Conservation (phyloP, 2,113 vertebrate genomes). For the Salvator merianae region DNA sequence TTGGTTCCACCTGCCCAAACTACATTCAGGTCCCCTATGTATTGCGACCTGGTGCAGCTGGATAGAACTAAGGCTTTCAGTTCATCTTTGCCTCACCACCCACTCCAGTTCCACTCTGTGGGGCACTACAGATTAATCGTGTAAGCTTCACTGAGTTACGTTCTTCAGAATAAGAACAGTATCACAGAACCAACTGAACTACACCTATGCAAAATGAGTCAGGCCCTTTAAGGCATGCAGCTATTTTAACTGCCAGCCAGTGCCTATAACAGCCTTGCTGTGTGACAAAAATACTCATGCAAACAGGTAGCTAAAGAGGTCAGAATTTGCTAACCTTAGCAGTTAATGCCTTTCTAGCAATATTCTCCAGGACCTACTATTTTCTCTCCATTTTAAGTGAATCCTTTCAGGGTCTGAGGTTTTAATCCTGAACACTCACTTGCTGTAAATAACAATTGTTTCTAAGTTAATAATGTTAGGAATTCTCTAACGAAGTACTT, state of each 20-base stretch:
- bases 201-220: not conserved
- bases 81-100: no score
- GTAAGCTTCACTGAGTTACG: not conserved
- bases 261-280: not conserved
- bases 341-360: not conserved
- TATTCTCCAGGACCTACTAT: no score
- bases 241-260: no score
- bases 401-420: not conserved
- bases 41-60: no score
- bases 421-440: not conserved
- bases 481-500: not conserved
- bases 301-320: not conserved
- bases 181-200: not conserved
- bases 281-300: not conserved
- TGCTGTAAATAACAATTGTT: not conserved
- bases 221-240: not conserved
- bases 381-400: no score
- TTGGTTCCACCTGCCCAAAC: no score
- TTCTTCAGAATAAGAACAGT: not conserved
- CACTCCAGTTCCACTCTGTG: no score
- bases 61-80: no score
- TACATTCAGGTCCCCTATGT: no score
- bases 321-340: not conserved
- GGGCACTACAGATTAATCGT: no score
- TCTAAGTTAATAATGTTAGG: not conserved